Evolutionary conservation across 2,888 invertebrate species (phyloP).

Genomic region (Drosophila phalerata): DNA sequence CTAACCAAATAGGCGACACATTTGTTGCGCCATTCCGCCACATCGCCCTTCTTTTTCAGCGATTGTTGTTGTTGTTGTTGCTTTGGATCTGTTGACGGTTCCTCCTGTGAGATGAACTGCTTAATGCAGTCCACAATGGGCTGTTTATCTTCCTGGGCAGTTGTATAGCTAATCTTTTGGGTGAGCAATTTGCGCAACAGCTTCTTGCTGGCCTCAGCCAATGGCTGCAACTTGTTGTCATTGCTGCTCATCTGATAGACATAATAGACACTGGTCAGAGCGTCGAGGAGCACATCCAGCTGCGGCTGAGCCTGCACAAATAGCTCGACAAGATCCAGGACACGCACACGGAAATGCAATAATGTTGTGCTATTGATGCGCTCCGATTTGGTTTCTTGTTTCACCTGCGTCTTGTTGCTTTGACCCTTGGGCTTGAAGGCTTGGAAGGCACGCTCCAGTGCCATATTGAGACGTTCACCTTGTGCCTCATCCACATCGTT

Average conservation of each 20-base stretch:
- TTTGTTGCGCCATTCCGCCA: constrained; percentile 41
- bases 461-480: constrained; percentile 62
- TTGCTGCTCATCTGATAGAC: constrained; percentile 17
- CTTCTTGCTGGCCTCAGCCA: constrained; percentile 51
- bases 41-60: constrained; percentile 20
- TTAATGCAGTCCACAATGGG: constrained; percentile 47
- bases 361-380: constrained; percentile 54
- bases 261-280: constrained; percentile 36
- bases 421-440: constrained; percentile 24
- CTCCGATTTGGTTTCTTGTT: constrained; percentile 51
- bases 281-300: constrained; percentile 39
- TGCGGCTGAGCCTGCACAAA: constrained; percentile 35
- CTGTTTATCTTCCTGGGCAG: not conserved
- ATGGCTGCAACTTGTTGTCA: constrained; percentile 23
- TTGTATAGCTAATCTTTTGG: constrained; percentile 14
- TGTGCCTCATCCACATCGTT: constrained; percentile 66
- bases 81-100: not conserved
- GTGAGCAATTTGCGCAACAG: constrained; percentile 35
- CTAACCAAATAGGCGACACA: constrained; percentile 50
- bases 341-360: constrained; percentile 64
- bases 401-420: constrained; percentile 21
- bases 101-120: constrained; percentile 19
- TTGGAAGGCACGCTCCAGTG: constrained; percentile 62
- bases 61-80: not conserved
- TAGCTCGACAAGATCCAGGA: constrained; percentile 56